Conservation (phyloP, 2,113 vertebrate species). For the Eptesicus fuscus region DNA sequence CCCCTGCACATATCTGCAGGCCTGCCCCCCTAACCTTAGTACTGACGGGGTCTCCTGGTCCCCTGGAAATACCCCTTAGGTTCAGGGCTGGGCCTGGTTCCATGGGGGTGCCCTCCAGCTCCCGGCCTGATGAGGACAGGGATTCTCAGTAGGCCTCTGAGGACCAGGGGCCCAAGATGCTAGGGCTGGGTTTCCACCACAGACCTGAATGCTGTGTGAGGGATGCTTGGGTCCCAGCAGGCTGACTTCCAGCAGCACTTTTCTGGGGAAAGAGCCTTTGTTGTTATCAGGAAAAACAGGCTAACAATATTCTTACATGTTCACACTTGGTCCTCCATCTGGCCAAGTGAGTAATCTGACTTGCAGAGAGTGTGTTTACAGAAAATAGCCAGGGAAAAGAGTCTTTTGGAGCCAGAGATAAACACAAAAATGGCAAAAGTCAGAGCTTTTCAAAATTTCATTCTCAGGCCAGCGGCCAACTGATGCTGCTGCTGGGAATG, state of each 20-base stretch:
- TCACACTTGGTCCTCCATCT: not conserved
- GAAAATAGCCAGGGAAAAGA: conserved; percentile 11
- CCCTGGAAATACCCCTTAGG: not conserved
- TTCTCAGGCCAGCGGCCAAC: not conserved
- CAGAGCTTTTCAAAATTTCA: conserved; percentile 2
- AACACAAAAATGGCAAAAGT: conserved; percentile 10
- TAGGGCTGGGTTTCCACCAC: not conserved
- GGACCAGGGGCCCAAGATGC: not conserved
- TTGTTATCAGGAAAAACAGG: not conserved
- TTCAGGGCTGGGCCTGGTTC: not conserved
- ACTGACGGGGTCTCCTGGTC: fast-evolving
- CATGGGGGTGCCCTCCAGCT: not conserved
- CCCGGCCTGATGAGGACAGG: not conserved
- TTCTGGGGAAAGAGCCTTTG: not conserved
- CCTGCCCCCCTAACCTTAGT: not conserved
- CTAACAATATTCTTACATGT: not conserved
- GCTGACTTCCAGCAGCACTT: not conserved
- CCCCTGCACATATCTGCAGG: not conserved
- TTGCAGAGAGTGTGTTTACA: conserved; percentile 5
- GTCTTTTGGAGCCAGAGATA: not conserved
- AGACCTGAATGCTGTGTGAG: not conserved
- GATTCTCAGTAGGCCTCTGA: not conserved
- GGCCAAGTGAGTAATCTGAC: conserved; percentile 14
- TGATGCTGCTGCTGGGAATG: not conserved
- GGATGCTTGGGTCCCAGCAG: not conserved